phyloP scores from a whole-genome alignment of 2,113 vertebrate genomes.

The Oreochromis spilurus region DNA sequence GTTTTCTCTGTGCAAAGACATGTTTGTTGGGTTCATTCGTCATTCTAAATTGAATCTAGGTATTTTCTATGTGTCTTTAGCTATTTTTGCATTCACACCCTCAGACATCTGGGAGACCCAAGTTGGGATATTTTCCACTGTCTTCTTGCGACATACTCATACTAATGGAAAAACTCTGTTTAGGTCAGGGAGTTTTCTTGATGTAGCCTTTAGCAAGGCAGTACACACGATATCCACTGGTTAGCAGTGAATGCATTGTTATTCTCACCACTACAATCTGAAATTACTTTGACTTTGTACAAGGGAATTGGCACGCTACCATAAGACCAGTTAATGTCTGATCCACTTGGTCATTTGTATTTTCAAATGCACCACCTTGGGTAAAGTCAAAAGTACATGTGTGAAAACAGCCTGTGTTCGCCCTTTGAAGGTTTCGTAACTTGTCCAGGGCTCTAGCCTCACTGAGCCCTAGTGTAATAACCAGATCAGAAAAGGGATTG shows the following conservation, averaged over 20 bases:
- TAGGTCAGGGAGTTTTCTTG: background rate
- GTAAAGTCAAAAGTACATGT: background rate
- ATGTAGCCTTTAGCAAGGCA: background rate
- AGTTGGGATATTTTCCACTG: background rate
- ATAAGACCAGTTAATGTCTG: background rate
- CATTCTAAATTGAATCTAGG: fast-evolving
- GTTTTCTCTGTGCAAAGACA: background rate
- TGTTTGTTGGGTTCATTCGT: background rate
- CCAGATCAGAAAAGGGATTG: background rate
- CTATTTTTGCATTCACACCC: background rate
- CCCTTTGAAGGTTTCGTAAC: background rate
- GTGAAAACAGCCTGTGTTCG: fast-evolving
- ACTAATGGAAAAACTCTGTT: background rate
- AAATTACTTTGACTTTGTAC: background rate
- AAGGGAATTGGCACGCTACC: background rate
- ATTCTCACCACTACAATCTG: background rate
- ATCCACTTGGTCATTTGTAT: background rate
- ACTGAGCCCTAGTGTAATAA: background rate
- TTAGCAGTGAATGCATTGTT: background rate
- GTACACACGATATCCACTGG: background rate
- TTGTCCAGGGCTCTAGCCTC: background rate
- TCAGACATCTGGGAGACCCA: background rate
- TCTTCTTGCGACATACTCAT: background rate
- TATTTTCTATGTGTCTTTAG: background rate
- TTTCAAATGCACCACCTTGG: background rate